These are phyloP conservation scores for Pandemis cinnamomeana DNA, from an alignment of 2,888 invertebrate species.

Conservation along the genomic window DNA sequence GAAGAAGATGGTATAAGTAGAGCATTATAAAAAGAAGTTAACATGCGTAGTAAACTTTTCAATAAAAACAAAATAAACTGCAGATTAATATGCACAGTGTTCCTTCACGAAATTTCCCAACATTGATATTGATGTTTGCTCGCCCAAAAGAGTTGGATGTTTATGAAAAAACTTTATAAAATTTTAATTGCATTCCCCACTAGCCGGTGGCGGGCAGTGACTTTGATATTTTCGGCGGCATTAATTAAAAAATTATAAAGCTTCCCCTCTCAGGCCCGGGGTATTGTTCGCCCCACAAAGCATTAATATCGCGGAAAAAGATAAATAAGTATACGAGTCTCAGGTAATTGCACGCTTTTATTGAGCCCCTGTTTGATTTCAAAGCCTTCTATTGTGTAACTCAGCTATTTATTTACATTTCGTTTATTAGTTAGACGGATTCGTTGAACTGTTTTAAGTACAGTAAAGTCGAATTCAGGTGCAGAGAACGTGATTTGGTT, in stretches of 20 bases:
- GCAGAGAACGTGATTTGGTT: not conserved
- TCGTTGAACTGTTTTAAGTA: conserved; percentile 11
- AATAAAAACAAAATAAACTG: too few relatives aligned
- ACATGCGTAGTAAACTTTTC: too few relatives aligned
- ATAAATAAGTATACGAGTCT: conserved; percentile 76
- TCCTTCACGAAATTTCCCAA: conserved; percentile 1
- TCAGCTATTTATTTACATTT: conserved; percentile 53
- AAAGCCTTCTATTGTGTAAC: conserved; percentile 70
- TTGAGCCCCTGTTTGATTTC: conserved; percentile 81
- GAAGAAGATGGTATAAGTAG: not conserved
- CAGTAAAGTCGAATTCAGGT: not conserved
- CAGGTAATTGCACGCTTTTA: conserved; percentile 80
- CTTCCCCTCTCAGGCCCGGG: conserved; percentile 66
- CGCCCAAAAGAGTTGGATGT: conserved; percentile 61
- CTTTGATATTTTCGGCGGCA: conserved; percentile 83
- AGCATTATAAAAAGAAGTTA: too few relatives aligned
- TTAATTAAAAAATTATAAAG: conserved; percentile 85
- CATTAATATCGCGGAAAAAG: conserved; percentile 74
- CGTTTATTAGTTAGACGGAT: conserved; percentile 37
- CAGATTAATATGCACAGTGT: not conserved
- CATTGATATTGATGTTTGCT: conserved; percentile 41
- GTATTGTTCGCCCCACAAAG: conserved; percentile 76
- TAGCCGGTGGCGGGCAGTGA: conserved; percentile 73
- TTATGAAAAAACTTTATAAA: conserved; percentile 70
- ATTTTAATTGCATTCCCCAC: conserved; percentile 75